Base-by-base conservation (phyloP, 2,113 vertebrate genomes). In the Perca flavescens region DNA sequence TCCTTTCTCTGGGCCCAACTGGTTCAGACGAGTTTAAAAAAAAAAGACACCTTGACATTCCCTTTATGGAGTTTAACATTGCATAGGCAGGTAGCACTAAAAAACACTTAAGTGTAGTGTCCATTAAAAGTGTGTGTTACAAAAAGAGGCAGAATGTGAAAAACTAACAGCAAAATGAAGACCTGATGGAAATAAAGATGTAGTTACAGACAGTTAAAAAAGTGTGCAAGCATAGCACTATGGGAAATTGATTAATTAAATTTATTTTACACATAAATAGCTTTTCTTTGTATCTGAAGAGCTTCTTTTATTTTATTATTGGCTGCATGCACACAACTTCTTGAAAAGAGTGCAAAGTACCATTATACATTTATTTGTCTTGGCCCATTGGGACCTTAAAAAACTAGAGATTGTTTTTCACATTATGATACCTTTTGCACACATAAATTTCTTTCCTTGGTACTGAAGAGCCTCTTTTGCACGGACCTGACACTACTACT, bases 1-100 rank as follows among this genome's bases (percentile, higher is more conserved):
- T 3, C 94, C 95, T 84, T 97, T 96, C 87, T 96, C 95, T 53
- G 95, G 95, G 7, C 96, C 94, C 6, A 96, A 84, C 96, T 96
- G 88, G 75, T 17, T 57, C 62, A 83, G 49, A 76, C 13, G 11
- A 34, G 71, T 56, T 69, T 15, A 43, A 52, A 49, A 52, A 52
- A 49, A 52, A 54, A 71, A 11, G n/a, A 10, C 80, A 83, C 9
- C 4, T 10, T 69, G 46, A 21, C 34, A 36, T 13, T 28, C 58
- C 28, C 28, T 31, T 60, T 7, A 34, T 4, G 25, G 28, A 60
- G 28, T 13, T 36, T 16, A 60, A 22, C 40, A 16, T 47, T 11
- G 31, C 28, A 34, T 6, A n/a, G 31, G 15, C 31, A 61, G 7
- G 19, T 12, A 40, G 14, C 15, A 19, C 36, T 49, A 9, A 49